Percentiles rank a stretch among this genome's conserved stretches.
phyloP scores from a whole-genome alignment of 2,113 vertebrate genomes.

The Aegotheles bennettii region DNA sequence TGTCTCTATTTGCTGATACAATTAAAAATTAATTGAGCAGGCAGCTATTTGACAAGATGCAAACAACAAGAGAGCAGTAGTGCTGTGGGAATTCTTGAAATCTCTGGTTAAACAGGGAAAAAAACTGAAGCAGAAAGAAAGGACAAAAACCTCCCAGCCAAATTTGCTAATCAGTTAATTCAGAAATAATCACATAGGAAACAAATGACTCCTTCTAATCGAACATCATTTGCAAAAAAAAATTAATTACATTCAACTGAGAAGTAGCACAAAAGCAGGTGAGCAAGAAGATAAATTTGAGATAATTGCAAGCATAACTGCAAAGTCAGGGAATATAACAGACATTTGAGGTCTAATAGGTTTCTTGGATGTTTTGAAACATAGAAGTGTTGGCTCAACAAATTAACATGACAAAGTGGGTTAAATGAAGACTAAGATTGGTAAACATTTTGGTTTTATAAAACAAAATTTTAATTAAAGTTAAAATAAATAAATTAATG shows the following conservation, averaged over 20 bases:
- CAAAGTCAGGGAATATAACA: neutral
- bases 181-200: neutral
- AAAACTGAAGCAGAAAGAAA: neutral
- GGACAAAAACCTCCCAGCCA: neutral
- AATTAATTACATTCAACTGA: neutral
- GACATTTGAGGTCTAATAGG: neutral
- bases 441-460: neutral
- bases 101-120: neutral
- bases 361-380: neutral
- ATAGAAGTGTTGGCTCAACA: neutral
- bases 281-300: neutral
- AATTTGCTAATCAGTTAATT: slow-evolving; percentile 3
- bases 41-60: neutral
- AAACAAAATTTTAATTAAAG: neutral
- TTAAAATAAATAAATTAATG: neutral
- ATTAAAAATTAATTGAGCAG: neutral
- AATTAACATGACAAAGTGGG: neutral
- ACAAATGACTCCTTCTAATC: neutral
- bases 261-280: neutral
- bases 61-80: neutral
- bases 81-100: neutral
- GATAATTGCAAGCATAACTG: neutral
- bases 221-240: slow-evolving; percentile 3
- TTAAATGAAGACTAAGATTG: neutral
- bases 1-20: neutral